phyloP scores from a whole-genome alignment of 1,140 invertebrate species.

The Aricia agestis region DNA sequence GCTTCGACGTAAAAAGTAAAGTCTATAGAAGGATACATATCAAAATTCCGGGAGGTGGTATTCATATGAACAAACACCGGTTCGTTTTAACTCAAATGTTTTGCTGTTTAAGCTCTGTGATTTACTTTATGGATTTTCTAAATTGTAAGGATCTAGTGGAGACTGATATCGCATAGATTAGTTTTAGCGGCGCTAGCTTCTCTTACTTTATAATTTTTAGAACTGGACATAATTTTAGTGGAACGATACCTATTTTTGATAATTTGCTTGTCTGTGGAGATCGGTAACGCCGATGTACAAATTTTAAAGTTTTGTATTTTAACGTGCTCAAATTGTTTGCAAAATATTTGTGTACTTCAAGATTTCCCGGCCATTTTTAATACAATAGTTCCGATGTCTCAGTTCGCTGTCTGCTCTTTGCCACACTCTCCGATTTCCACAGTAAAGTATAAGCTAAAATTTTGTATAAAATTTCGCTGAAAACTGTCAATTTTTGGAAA shows the following conservation, averaged over 20 bases:
- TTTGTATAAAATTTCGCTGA: conserved; percentile 51
- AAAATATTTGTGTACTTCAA: neutral
- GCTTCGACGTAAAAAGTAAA: conserved; percentile 45
- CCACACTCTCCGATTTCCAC: conserved; percentile 38
- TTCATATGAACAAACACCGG: conserved; percentile 49
- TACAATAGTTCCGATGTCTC: neutral
- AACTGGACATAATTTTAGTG: conserved; percentile 63
- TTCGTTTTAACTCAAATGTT: conserved; percentile 66
- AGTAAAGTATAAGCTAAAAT: conserved; percentile 43
- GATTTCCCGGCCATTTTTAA: neutral
- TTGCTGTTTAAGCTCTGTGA: conserved; percentile 73
- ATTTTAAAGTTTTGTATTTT: conserved; percentile 14
- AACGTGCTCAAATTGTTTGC: conserved; percentile 1
- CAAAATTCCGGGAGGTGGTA: conserved; percentile 57
- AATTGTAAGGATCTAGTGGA: conserved; percentile 75
- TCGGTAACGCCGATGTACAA: conserved; percentile 38
- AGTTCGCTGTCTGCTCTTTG: neutral
- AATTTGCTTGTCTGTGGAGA: conserved; percentile 59
- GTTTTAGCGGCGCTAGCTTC: conserved; percentile 75
- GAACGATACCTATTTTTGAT: conserved; percentile 69
- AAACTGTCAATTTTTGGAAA: conserved; percentile 72
- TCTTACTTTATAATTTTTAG: conserved; percentile 68
- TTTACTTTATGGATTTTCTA: conserved; percentile 74
- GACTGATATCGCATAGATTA: conserved; percentile 75
- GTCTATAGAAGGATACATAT: conserved; percentile 73